Base-by-base conservation (phyloP, 2,888 invertebrate genomes). In the Syrphus vitripennis region DNA sequence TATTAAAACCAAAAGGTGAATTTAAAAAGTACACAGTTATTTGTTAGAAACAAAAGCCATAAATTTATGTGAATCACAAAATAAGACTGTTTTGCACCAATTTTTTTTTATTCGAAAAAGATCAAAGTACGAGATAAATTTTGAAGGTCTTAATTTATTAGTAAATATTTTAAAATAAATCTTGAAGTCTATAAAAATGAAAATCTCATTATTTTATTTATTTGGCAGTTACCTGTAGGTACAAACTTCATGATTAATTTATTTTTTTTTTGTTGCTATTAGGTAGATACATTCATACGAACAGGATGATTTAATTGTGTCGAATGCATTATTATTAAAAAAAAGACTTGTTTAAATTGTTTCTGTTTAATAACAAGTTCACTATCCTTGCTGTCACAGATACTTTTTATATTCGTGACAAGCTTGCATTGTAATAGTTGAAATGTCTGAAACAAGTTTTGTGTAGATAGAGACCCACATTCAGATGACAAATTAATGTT, bases 381-480 rank as follows among this genome's bases (percentile, higher is more conserved):
- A 48, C 29, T 48, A 48, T 48, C 21, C 45, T 67, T 12, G 5
- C 12, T 48, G 34, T 3, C 21, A 48, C 65, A 65, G 9, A 65
- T 31, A n/a, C 9, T 40, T 40, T 26, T 26, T 40, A 4, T 10
- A 7, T 26, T 16, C 14, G 29, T 19, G 3, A 37, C 59, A 37
- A 59, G 14, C 21, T 37, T 59, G 34, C 12, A 59, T 59, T 24
- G 37, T 59, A 37, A 59, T 37, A 9, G 21, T 26, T 26, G 2
- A 40, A 63, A 26, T 10, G 61, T 63, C 40, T 63, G 26, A n/a
- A 63, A 42, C 61, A 63, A 63, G 61, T 63, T 63, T 40, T 61
- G 6, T 37, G 4, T 1, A n/a, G 53, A 53, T 1, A 50, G 6
- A 24, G 21, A 24, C 24, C 24, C 1, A 40, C 61, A 61, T 61